Percentiles rank a stretch among this genome's conserved stretches.
These are phyloP conservation scores for Merops nubicus DNA, from an alignment of 2,113 vertebrate genomes.

Conservation along the genomic window DNA sequence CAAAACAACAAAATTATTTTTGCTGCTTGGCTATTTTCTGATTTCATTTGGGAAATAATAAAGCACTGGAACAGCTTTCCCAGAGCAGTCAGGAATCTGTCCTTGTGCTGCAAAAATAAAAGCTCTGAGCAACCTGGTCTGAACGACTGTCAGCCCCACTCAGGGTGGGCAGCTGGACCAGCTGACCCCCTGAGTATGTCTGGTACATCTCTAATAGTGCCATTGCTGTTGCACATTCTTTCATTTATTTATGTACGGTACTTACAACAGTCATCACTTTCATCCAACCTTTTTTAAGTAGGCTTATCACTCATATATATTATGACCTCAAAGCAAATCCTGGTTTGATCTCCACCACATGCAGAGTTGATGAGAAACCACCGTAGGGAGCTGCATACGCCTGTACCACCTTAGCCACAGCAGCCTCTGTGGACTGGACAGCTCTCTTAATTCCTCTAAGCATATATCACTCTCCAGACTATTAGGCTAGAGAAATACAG, in stretches of 20 bases:
- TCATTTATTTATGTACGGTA: neutral
- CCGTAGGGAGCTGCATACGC: neutral
- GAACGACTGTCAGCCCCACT: neutral
- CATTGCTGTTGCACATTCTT: neutral
- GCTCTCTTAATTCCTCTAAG: neutral
- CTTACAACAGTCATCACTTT: neutral
- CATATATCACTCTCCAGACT: neutral
- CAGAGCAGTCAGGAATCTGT: neutral
- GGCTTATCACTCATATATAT: neutral
- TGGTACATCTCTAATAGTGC: neutral
- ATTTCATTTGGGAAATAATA: neutral
- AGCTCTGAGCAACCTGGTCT: neutral
- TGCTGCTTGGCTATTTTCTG: neutral
- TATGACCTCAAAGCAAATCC: neutral
- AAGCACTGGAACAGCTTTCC: neutral
- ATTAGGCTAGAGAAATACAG: conserved; percentile 2
- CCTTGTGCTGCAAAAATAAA: neutral
- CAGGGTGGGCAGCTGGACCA: neutral
- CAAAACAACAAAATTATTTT: neutral
- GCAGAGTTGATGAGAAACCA: neutral
- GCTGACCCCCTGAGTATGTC: neutral
- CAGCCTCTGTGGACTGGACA: neutral
- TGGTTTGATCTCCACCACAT: neutral
- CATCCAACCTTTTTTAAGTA: neutral
- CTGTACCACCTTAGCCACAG: neutral